These are phyloP conservation scores for Sympetrum striolatum DNA, from an alignment of 2,888 invertebrate genomes.

Conservation along the genomic window DNA sequence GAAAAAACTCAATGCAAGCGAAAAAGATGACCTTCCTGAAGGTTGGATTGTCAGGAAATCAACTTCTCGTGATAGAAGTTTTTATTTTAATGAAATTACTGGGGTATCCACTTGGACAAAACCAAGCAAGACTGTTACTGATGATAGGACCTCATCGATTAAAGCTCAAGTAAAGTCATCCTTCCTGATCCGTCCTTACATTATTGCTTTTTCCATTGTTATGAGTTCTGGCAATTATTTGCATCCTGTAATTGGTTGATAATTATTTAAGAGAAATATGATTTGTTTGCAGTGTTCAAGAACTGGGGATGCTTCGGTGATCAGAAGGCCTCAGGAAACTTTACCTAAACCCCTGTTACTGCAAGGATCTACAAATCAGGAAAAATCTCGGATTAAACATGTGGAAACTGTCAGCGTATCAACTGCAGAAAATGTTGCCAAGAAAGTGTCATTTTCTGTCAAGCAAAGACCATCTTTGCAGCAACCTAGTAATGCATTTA, in stretches of 20 bases:
- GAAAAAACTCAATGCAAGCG: background rate
- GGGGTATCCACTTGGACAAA: background rate
- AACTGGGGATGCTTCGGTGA: background rate
- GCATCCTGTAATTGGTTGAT: no score
- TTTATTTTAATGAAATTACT: background rate
- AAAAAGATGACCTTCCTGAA: background rate
- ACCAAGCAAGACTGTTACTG: background rate
- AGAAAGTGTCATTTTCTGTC: background rate
- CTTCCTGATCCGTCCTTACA: no score
- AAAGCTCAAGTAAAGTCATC: background rate
- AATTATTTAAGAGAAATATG: background rate
- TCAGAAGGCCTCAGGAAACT: background rate
- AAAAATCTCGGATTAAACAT: background rate
- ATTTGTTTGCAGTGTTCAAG: background rate
- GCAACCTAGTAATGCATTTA: background rate
- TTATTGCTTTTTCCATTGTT: no score
- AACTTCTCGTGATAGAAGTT: background rate
- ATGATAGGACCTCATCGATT: background rate
- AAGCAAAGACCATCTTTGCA: background rate
- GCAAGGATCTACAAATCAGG: background rate
- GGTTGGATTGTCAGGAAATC: background rate
- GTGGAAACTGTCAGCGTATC: background rate
- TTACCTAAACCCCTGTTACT: background rate
- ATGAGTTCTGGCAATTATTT: no score
- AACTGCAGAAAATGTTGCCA: background rate